These are phyloP conservation scores for Upupa epops DNA, from an alignment of 2,113 vertebrate genomes.

Conservation along the genomic window DNA sequence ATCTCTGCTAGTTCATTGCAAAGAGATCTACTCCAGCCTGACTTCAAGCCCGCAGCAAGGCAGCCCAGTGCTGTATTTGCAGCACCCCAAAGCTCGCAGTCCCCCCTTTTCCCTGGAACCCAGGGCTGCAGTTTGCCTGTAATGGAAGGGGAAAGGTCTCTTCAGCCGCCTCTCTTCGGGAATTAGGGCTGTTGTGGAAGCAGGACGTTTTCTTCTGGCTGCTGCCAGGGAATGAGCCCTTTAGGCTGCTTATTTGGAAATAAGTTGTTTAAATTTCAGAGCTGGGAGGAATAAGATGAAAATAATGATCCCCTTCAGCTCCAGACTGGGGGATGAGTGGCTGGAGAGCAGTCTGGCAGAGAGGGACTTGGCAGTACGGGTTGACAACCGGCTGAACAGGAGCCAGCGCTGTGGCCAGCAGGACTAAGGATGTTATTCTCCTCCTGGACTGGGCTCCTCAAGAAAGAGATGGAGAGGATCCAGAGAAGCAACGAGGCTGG, in stretches of 20 bases:
- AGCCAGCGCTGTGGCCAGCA: too few relatives aligned
- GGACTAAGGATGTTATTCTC: too few relatives aligned
- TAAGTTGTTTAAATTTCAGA: not conserved
- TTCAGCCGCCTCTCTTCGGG: not conserved
- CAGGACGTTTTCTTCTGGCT: not conserved
- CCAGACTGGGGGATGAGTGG: too few relatives aligned
- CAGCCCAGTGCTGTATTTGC: not conserved
- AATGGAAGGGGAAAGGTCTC: not conserved
- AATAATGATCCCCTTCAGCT: too few relatives aligned
- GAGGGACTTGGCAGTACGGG: too few relatives aligned
- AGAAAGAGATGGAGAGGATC: too few relatives aligned
- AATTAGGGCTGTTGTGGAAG: not conserved
- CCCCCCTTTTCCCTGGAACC: not conserved
- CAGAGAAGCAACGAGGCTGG: too few relatives aligned
- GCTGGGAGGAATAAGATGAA: not conserved
- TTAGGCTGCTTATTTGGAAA: conserved; percentile 14
- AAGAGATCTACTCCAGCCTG: not conserved
- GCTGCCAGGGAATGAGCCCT: not conserved
- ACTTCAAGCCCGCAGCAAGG: not conserved
- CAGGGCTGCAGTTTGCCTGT: not conserved
- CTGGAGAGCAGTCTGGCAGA: too few relatives aligned
- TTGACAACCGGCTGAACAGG: too few relatives aligned
- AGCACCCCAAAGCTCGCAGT: not conserved
- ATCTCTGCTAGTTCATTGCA: not conserved
- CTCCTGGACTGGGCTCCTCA: too few relatives aligned